Base-by-base conservation (phyloP, 2,113 vertebrate genomes). In the Aspiorhynchus laticeps region DNA sequence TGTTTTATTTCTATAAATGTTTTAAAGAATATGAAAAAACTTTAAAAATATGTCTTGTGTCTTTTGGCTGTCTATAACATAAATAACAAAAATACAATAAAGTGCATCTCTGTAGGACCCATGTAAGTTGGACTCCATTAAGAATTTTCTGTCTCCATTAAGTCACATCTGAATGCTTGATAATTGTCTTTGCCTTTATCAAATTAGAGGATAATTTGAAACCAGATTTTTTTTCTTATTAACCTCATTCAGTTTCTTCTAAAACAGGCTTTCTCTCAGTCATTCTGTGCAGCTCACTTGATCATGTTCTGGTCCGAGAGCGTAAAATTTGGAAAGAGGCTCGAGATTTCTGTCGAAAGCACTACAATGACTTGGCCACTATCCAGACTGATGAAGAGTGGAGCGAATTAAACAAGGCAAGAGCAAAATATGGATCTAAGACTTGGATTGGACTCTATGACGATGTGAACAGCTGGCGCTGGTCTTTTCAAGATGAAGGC, bases 401-500 rank as follows among this genome's bases (percentile, higher is more conserved):
- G 78, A 63, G 12, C 3, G 0, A 41, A 8, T 14, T 80, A 0
- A n/a, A 38, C 5, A 2, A n/a, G 33, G 5, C n/a, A 41, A 21
- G 10, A 41, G 33, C 6, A 1, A 79, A 26, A 19, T 3, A 24
- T 61, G 2, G 4, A 3, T 17, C 26, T 28, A 11, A 10, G 15
- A n/a, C 15, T 17, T 90, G 87, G 89, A 26, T 87, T 2, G 87
- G 89, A 63, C 38, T 89, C 11, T 77, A 46, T 38, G 10, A 63
- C 5, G n/a, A 24, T 0, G 7, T 26, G 4, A 8, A 15, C 2
- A 56, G 14, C 81, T 90, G 89, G 88, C n/a, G 2, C 14, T 87
- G 83, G 86, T 61, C 71, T 19, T 19, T 38, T 12, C 2, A 3
- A 2, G 4, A 12, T 6, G 26, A 65, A 28, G 5, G 12, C 26